These are phyloP conservation scores for Drosophila pseudoananassae DNA, from an alignment of 1,140 invertebrate genomes.

Conservation along the genomic window DNA sequence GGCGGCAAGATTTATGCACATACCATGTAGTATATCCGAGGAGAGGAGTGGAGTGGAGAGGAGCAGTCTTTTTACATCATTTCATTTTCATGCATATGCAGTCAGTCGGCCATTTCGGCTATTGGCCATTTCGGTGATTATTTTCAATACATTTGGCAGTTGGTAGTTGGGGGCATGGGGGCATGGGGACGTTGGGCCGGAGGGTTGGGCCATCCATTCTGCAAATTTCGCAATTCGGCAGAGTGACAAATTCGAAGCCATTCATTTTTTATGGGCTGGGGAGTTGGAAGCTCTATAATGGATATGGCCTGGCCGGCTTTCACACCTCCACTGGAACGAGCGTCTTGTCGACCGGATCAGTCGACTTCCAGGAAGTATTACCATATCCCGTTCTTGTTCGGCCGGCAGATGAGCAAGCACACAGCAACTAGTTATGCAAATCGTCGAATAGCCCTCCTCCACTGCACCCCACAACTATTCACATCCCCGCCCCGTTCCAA, in stretches of 20 bases:
- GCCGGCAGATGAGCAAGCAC: slow-evolving; percentile 22
- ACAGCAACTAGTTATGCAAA: neutral
- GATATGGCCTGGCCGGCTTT: too few species aligned
- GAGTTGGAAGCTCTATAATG: too few species aligned
- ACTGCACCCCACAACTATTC: neutral
- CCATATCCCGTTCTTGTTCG: slow-evolving; percentile 28
- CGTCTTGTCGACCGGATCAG: too few species aligned
- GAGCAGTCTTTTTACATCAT: slow-evolving; percentile 21
- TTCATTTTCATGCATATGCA: slow-evolving; percentile 33
- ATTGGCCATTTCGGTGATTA: slow-evolving; percentile 50
- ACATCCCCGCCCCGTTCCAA: neutral
- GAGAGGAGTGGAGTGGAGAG: too few species aligned
- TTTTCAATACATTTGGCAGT: slow-evolving; percentile 32
- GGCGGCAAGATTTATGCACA: slow-evolving; percentile 29
- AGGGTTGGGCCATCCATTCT: too few species aligned
- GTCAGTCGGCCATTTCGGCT: slow-evolving; percentile 37
- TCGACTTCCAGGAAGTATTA: slow-evolving; percentile 17
- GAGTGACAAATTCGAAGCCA: slow-evolving; percentile 60
- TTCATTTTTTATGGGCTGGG: slow-evolving; percentile 25
- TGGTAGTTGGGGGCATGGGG: neutral
- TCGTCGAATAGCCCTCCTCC: too few species aligned
- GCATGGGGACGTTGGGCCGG: too few species aligned
- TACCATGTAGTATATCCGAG: neutral
- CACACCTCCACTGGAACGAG: neutral
- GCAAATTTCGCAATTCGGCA: slow-evolving; percentile 48